These are phyloP conservation scores for Bostrychus sinensis DNA, from an alignment of 2,113 vertebrate species.

Conservation along the genomic window DNA sequence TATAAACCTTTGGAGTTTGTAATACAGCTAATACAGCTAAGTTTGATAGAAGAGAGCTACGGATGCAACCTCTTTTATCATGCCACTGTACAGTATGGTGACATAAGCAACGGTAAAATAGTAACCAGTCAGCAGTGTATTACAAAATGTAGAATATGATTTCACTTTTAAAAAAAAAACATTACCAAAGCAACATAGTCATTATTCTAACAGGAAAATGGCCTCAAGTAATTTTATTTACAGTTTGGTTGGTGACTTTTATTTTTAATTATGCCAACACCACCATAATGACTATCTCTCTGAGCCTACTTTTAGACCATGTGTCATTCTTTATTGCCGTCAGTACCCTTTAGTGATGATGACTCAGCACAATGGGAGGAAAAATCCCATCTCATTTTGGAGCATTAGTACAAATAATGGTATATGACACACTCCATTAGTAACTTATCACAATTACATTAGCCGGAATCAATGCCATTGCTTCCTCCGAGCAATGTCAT, in stretches of 20 bases:
- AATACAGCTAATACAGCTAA: too few species aligned
- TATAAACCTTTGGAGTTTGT: too few species aligned
- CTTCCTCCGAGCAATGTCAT: not conserved
- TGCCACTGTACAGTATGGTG: too few species aligned
- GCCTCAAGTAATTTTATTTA: not conserved
- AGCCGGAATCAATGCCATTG: conserved; percentile 19
- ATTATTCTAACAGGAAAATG: too few species aligned
- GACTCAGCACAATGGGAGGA: conserved; percentile 5
- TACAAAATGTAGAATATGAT: too few species aligned
- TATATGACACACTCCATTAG: conserved; percentile 33
- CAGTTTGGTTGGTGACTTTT: not conserved
- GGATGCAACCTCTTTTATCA: too few species aligned
- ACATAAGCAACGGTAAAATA: too few species aligned
- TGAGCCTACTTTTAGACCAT: not conserved
- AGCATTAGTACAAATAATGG: conserved; percentile 23
- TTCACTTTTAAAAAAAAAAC: too few species aligned
- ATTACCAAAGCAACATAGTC: too few species aligned
- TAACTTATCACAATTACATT: conserved; percentile 13
- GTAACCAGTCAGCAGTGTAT: too few species aligned
- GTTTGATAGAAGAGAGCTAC: too few species aligned
- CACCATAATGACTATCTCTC: too few species aligned
- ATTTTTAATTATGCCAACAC: not conserved
- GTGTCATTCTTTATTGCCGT: conserved; percentile 7
- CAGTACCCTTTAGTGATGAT: conserved; percentile 11
- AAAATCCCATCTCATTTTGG: conserved; percentile 6